A percentile compares a stretch with the other conserved stretches of the same genome.
Evolutionary conservation across 1,140 invertebrate genomes (phyloP).

Genomic region (Solenopsis fugax): DNA sequence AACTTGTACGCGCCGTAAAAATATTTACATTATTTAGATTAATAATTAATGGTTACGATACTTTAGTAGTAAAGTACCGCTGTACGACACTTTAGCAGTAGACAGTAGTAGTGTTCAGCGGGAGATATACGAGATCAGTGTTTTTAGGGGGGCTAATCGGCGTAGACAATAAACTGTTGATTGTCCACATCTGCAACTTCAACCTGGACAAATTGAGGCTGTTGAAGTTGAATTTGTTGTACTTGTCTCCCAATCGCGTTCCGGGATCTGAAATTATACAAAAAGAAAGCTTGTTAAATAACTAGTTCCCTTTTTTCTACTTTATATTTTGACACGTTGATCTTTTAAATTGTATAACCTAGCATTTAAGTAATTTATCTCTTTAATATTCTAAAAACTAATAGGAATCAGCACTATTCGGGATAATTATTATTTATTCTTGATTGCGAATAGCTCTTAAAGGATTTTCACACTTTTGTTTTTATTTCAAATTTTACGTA

Average conservation of each 20-base stretch:
- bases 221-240: conserved; percentile 87
- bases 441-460: background rate
- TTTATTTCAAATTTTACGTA: background rate
- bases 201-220: conserved; percentile 90
- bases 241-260: conserved; percentile 87
- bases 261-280: conserved; percentile 85
- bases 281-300: conserved; percentile 64
- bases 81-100: too few species aligned
- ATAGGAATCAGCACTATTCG: background rate
- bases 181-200: conserved; percentile 89
- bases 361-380: background rate
- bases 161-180: conserved; percentile 91
- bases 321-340: background rate
- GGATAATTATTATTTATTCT: background rate
- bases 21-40: conserved; percentile 86
- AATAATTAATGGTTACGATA: conserved; percentile 85
- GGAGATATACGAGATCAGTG: conserved; percentile 79
- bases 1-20: conserved; percentile 83
- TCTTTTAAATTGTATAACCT: background rate
- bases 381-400: background rate
- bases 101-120: conserved; percentile 60
- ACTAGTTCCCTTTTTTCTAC: background rate
- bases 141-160: conserved; percentile 88
- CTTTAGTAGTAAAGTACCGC: conserved; percentile 79
- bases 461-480: background rate